These are phyloP conservation scores for Riptortus pedestris DNA, from an alignment of 1,140 invertebrate genomes.

Conservation along the genomic window DNA sequence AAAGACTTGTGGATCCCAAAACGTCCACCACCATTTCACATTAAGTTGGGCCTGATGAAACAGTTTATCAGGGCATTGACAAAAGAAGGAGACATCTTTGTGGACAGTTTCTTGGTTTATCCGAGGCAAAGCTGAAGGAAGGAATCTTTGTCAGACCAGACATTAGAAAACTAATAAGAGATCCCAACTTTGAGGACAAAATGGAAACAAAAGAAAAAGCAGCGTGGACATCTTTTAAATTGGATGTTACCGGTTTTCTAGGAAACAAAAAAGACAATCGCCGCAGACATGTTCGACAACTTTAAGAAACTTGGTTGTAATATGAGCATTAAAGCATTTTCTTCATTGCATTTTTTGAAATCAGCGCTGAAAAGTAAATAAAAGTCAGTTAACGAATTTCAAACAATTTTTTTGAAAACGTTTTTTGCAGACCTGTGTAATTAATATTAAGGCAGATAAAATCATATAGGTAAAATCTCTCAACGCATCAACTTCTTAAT, in stretches of 20 bases:
- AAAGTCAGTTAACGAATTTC: background rate
- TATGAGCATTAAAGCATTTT: constrained; percentile 37
- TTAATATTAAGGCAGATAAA: too few relatives aligned
- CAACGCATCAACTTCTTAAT: too few relatives aligned
- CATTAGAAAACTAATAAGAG: constrained; percentile 32
- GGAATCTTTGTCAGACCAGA: constrained; percentile 32
- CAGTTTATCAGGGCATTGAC: constrained; percentile 33
- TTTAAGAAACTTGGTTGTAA: constrained; percentile 3
- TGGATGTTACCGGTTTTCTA: background rate
- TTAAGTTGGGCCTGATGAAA: constrained; percentile 36
- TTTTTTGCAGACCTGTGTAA: constrained; percentile 19
- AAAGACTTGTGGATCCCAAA: constrained; percentile 1
- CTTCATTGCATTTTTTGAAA: constrained; percentile 26
- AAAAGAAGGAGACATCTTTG: constrained; percentile 31
- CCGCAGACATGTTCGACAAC: background rate
- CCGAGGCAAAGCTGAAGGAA: constrained; percentile 20
- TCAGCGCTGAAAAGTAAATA: background rate
- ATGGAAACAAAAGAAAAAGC: constrained; percentile 23
- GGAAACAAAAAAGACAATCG: too few relatives aligned
- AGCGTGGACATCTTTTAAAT: constrained; percentile 15
- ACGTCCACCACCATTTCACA: constrained; percentile 34
- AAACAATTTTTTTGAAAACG: constrained; percentile 7
- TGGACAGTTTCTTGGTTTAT: constrained; percentile 21
- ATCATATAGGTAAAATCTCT: too few relatives aligned
- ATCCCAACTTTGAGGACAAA: constrained; percentile 27